These are phyloP conservation scores for Pagrus major DNA, from an alignment of 2,113 vertebrate genomes.

Conservation along the genomic window DNA sequence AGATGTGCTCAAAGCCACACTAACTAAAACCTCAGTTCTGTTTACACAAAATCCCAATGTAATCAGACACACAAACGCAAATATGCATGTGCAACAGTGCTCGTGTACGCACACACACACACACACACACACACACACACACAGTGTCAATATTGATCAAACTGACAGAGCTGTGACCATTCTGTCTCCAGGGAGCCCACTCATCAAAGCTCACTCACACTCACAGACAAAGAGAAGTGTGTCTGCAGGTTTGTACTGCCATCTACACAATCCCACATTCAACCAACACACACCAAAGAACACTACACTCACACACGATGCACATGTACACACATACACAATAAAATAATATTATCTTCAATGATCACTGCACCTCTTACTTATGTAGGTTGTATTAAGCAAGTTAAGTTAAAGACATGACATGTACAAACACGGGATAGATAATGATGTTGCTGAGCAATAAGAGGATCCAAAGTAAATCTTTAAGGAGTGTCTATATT, in stretches of 20 bases:
- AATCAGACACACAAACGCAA: constrained; percentile 65
- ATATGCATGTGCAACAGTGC: constrained; percentile 49
- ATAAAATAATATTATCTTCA: background rate
- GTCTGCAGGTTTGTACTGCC: constrained; percentile 36
- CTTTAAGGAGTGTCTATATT: constrained; percentile 1
- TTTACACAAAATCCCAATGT: constrained; percentile 62
- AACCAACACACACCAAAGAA: background rate
- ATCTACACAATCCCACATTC: constrained; percentile 5
- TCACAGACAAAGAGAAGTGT: constrained; percentile 51
- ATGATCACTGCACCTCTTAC: background rate
- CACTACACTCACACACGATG: background rate
- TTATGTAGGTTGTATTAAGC: background rate
- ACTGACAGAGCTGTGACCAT: constrained; percentile 72
- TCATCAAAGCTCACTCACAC: constrained; percentile 51
- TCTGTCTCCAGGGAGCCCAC: constrained; percentile 55
- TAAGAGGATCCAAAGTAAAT: constrained; percentile 2
- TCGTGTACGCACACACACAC: background rate
- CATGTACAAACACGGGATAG: constrained; percentile 24
- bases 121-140: constrained; percentile 18
- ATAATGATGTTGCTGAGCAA: constrained; percentile 7
- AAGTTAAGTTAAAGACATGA: background rate
- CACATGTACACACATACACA: constrained; percentile 12
- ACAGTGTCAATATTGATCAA: constrained; percentile 76
- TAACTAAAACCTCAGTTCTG: constrained; percentile 45
- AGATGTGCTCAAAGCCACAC: constrained; percentile 7